These are phyloP conservation scores for Typhlomys cinereus DNA, from an alignment of 2,113 vertebrate species.

Conservation along the genomic window DNA sequence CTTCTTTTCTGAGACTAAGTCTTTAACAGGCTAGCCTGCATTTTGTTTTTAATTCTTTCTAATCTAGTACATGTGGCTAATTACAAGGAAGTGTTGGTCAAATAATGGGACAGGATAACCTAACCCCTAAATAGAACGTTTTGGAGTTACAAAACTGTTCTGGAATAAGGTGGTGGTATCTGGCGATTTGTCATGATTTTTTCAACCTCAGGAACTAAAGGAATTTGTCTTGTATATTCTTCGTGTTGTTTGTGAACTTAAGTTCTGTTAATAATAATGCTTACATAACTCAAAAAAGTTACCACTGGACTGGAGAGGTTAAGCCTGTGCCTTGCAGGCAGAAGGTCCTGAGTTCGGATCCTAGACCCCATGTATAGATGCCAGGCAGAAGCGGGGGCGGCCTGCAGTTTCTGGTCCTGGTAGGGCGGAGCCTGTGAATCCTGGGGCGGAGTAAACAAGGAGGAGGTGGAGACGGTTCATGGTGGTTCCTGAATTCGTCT, in stretches of 20 bases:
- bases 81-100: not conserved
- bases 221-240: conserved; percentile 17
- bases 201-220: too few relatives aligned
- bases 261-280: conserved; percentile 37
- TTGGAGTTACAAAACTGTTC: not conserved
- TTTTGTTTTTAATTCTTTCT: conserved; percentile 7
- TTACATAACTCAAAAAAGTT: conserved; percentile 25
- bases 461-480: too few relatives aligned
- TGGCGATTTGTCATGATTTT: conserved; percentile 32
- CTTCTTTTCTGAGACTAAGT: not conserved
- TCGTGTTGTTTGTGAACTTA: conserved; percentile 20
- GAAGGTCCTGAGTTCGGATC: too few relatives aligned
- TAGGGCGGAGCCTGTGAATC: too few relatives aligned
- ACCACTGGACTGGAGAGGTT: too few relatives aligned
- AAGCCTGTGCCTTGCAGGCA: too few relatives aligned
- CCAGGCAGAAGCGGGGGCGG: too few relatives aligned
- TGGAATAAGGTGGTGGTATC: not conserved
- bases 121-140: not conserved
- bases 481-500: too few relatives aligned
- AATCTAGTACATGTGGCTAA: not conserved
- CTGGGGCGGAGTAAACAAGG: too few relatives aligned
- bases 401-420: too few relatives aligned
- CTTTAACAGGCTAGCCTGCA: not conserved
- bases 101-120: not conserved
- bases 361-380: too few relatives aligned